phyloP scores from a whole-genome alignment of 2,113 vertebrate genomes.

The Dolichotis patagonum region DNA sequence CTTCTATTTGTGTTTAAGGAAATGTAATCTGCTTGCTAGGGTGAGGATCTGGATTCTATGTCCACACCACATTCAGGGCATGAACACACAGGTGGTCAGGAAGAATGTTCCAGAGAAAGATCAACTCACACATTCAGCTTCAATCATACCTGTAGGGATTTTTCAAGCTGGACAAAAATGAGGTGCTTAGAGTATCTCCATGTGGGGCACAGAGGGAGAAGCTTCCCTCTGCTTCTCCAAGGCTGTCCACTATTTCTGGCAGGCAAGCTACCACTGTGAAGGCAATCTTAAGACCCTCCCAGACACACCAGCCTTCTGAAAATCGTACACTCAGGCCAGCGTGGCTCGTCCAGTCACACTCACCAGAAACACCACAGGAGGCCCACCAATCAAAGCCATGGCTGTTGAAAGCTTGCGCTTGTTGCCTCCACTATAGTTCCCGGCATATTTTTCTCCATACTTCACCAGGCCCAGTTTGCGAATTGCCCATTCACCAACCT shows the following conservation, averaged over 20 bases:
- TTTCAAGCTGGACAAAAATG: not conserved
- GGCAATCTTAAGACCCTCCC: not conserved
- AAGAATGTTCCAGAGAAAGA: constrained; percentile 7
- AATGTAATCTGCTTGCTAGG: not conserved
- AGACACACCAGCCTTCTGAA: not conserved
- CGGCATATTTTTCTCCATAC: constrained; percentile 94
- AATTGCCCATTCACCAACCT: constrained; percentile 99
- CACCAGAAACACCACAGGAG: constrained; percentile 98
- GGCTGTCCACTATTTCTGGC: not conserved
- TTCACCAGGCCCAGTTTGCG: constrained; percentile 95
- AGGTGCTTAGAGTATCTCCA: not conserved
- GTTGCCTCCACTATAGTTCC: constrained; percentile 98
- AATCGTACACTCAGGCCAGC: not conserved
- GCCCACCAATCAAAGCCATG: constrained; percentile 96
- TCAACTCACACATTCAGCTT: not conserved
- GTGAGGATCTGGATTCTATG: not conserved
- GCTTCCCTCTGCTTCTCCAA: not conserved
- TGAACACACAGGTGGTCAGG: not conserved
- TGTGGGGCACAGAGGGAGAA: not conserved
- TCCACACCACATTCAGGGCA: not conserved
- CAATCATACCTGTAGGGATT: not conserved
- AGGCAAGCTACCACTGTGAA: not conserved
- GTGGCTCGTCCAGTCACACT: constrained; percentile 76
- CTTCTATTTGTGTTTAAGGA: not conserved
- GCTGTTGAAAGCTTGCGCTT: constrained; percentile 98